A percentile compares a stretch with the other conserved stretches of the same genome.
Evolutionary conservation across 1,140 invertebrate species (phyloP).

Genomic region (Antheraea pernyi): DNA sequence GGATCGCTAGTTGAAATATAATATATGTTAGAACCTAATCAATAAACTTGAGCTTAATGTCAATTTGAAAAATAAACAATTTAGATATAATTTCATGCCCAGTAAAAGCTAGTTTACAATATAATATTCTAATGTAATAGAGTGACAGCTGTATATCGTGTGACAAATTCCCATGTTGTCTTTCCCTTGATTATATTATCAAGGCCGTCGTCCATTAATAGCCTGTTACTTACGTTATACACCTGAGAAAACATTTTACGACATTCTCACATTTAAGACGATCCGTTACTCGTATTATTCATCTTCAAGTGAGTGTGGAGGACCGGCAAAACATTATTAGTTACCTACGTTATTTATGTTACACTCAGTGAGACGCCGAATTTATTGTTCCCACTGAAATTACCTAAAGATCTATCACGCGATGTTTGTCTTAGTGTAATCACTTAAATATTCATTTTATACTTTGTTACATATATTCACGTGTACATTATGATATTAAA

Average conservation of each 20-base stretch:
- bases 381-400: constrained; percentile 14
- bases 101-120: not conserved
- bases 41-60: too few relatives aligned
- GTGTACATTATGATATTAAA: too few relatives aligned
- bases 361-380: constrained; percentile 11
- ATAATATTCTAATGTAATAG: not conserved
- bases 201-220: not conserved
- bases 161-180: not conserved
- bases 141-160: not conserved
- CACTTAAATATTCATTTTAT: not conserved
- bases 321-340: constrained; percentile 11
- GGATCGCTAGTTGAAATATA: too few relatives aligned
- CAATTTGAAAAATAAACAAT: too few relatives aligned
- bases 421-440: not conserved
- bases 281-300: constrained; percentile 4
- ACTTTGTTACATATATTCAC: too few relatives aligned
- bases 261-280: constrained; percentile 6
- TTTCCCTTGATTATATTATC: constrained; percentile 2
- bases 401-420: constrained; percentile 11
- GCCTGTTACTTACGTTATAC: not conserved
- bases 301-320: constrained; percentile 11
- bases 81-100: too few relatives aligned
- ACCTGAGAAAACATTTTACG: constrained; percentile 1
- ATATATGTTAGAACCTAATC: too few relatives aligned
- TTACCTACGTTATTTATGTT: constrained; percentile 10